Evolutionary conservation across 2,797 vertebrate genomes (phyloP).

Genomic region (Bryconaethiops microstoma): DNA sequence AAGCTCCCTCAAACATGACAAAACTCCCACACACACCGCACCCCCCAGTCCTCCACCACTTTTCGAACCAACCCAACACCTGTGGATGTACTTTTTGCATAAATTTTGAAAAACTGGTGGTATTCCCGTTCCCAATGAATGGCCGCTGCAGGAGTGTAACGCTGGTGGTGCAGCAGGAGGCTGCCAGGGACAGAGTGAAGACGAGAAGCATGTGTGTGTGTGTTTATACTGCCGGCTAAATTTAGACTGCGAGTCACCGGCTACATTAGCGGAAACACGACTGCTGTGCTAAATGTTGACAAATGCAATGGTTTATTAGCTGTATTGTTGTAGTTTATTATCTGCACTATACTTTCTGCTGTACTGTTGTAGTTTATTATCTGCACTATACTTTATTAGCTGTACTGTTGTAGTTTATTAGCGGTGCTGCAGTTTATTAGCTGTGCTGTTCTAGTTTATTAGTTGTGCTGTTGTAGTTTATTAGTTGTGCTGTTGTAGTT

Average conservation of each 20-base stretch:
- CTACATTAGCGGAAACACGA: constrained; percentile 71
- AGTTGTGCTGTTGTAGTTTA: not conserved
- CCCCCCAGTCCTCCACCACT: too few relatives aligned
- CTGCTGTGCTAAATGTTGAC: constrained; percentile 55
- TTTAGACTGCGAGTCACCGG: constrained; percentile 79
- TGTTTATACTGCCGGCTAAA: constrained; percentile 77
- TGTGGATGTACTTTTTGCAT: too few relatives aligned
- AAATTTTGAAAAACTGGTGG: too few relatives aligned
- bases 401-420: not conserved
- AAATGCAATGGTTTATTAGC: not conserved
- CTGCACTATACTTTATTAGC: not conserved
- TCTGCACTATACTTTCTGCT: too few relatives aligned
- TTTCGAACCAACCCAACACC: too few relatives aligned
- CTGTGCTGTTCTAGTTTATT: not conserved
- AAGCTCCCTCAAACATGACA: too few relatives aligned
- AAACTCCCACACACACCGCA: too few relatives aligned
- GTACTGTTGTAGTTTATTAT: not conserved
- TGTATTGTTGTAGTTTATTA: not conserved
- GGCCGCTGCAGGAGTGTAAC: too few relatives aligned
- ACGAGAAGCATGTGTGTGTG: constrained; percentile 49
- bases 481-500: too few relatives aligned
- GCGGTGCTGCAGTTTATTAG: not conserved
- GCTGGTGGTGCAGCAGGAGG: not conserved
- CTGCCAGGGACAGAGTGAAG: constrained; percentile 26
- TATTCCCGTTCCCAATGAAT: too few relatives aligned